Base-by-base conservation (phyloP, 2,113 vertebrate species). In the Sakesphorus luctuosus region DNA sequence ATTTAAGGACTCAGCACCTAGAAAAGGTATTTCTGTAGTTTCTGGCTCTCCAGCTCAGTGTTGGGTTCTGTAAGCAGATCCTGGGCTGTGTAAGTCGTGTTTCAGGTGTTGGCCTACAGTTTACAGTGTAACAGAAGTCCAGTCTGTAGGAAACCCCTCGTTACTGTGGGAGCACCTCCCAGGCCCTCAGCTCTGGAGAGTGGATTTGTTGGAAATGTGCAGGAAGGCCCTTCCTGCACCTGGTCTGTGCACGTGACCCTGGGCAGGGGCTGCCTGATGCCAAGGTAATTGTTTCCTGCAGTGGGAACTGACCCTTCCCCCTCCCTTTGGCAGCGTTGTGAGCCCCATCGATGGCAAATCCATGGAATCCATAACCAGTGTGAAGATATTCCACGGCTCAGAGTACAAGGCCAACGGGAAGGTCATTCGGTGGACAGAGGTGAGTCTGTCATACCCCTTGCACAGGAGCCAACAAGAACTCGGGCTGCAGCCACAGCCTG, bases 341-440 rank as follows among this genome's bases (percentile, higher is more conserved):
- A 99, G 99, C 95, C 99, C 99, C 4, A 99, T 99, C 38, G 99
- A 99, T 82, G 99, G 99, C 52, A 99, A 99, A 95, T 99, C 99
- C 3, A 99, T 99, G 99, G 99, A 99, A 96, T 99, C 99, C 7
- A 98, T 99, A 95, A 98, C 98, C 91, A 99, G 99, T 13, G 98
- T 99, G 94, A 99, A 99, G 98, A 99, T 99, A 97, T 99, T 99
- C 94, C 99, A 99, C 23, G 99, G 99, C 84, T 99, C 99, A 0
- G 99, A 99, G 97, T 99, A 99, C 97, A 99, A 99, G 98, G 99
- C 99, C 25, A 99, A 99, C 6, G 99, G 99, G 50, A 99, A 99
- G 96, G 99, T 99, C 94, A 99, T 99, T 96, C 98, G 99, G 87
- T 99, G 99, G 99, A 99, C 99, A 19, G 99, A 99, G 99, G 99